These are phyloP conservation scores for Hoplostethus atlanticus DNA, from an alignment of 2,797 vertebrate genomes.

Conservation along the genomic window DNA sequence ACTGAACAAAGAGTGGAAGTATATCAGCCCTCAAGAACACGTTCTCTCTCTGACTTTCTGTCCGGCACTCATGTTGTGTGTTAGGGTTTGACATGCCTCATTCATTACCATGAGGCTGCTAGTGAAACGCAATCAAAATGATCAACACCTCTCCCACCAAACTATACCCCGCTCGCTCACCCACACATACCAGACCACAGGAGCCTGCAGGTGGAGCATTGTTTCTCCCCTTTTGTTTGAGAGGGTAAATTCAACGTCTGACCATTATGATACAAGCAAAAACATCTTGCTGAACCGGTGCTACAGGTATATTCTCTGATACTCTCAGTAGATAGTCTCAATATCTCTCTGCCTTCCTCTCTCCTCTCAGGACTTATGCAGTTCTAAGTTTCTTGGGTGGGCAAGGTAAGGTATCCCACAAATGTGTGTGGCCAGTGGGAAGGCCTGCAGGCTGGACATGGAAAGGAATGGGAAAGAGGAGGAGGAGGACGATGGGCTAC, in stretches of 20 bases:
- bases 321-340: no score
- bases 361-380: not conserved
- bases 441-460: not conserved
- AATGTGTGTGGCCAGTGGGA: slow-evolving; percentile 10
- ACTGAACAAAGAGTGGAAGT: not conserved
- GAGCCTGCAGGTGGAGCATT: slow-evolving; percentile 15
- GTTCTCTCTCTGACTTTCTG: not conserved
- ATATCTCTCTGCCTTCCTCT: not conserved
- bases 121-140: slow-evolving; percentile 37
- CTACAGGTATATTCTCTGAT: slow-evolving; percentile 7
- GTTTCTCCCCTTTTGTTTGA: slow-evolving; percentile 18
- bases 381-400: not conserved
- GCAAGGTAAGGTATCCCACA: slow-evolving; percentile 8
- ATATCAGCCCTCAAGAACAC: not conserved
- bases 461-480: slow-evolving; percentile 14
- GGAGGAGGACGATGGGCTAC: slow-evolving; percentile 4
- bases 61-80: not conserved
- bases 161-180: not conserved
- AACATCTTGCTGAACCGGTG: slow-evolving; percentile 40
- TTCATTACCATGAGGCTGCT: not conserved
- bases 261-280: slow-evolving; percentile 21
- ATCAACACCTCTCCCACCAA: not conserved
- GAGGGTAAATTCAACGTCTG: slow-evolving; percentile 19
- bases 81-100: not conserved
- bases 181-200: slow-evolving; percentile 1